Conservation (phyloP, 2,113 vertebrate genomes). For the Cyprinodon variegatus region DNA sequence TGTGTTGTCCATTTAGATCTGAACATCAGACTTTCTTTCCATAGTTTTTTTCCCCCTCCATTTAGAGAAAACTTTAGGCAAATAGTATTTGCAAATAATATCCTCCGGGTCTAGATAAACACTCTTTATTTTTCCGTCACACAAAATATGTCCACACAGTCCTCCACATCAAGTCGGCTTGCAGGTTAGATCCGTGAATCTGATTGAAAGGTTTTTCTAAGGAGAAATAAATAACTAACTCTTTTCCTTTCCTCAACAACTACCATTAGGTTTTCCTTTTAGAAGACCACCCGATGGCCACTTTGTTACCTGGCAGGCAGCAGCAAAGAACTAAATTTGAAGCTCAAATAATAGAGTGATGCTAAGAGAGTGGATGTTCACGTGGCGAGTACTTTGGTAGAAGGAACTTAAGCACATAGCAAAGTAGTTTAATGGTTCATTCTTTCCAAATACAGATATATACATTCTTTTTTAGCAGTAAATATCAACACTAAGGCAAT, state of each 20-base stretch:
- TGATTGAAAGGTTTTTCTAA: conserved; percentile 43
- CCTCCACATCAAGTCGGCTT: conserved; percentile 3
- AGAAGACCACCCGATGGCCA: conserved; percentile 51
- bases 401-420: conserved; percentile 20
- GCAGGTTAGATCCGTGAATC: conserved; percentile 21
- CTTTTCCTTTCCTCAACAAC: conserved; percentile 43
- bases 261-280: conserved; percentile 53
- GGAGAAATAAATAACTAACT: conserved; percentile 45
- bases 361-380: conserved; percentile 31
- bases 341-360: conserved; percentile 30
- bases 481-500: background rate
- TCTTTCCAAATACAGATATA: background rate
- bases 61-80: conserved; percentile 18
- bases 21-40: conserved; percentile 30
- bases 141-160: conserved; percentile 7
- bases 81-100: conserved; percentile 68
- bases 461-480: background rate
- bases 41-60: conserved; percentile 17
- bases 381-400: conserved; percentile 5
- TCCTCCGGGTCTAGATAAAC: conserved; percentile 5
- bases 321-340: conserved; percentile 48
- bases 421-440: conserved; percentile 9
- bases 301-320: conserved; percentile 55
- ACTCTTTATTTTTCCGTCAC: conserved; percentile 21
- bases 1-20: conserved; percentile 58